Percentiles rank a stretch among this genome's conserved stretches.
phyloP scores from a whole-genome alignment of 1,140 invertebrate species.

The Phenacoccus solenopsis region DNA sequence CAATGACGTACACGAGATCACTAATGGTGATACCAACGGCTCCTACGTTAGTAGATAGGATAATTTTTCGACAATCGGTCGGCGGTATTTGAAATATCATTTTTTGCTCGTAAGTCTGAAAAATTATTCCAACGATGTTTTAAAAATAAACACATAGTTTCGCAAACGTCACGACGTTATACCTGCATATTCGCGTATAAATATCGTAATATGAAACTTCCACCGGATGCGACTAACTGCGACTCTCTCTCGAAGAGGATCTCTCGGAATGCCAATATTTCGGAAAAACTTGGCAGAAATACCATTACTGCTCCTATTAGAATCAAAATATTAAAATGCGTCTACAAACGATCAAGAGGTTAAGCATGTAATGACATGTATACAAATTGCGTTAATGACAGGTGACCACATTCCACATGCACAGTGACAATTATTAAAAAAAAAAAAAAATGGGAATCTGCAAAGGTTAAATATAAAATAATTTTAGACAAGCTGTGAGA shows the following conservation, averaged over 20 bases:
- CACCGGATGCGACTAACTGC: background rate
- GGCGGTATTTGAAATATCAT: background rate
- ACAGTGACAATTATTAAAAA: no score
- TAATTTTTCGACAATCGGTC: background rate
- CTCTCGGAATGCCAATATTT: background rate
- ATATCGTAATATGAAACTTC: conserved; percentile 4
- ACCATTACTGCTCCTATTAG: background rate
- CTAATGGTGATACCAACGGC: background rate
- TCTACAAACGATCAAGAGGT: no score
- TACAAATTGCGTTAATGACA: no score
- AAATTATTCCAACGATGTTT: background rate
- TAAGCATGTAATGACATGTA: no score
- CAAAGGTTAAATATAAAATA: no score
- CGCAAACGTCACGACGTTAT: background rate
- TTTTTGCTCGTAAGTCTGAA: background rate
- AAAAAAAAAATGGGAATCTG: no score
- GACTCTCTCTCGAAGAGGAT: background rate
- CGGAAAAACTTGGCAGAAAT: background rate
- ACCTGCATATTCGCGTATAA: conserved; percentile 9
- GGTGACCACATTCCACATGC: no score
- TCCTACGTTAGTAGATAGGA: background rate
- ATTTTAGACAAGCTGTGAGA: no score
- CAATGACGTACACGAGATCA: background rate
- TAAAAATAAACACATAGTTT: background rate
- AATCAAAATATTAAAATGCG: background rate